phyloP scores from a whole-genome alignment of 1,140 invertebrate genomes.

The Brachionus koreanus region DNA sequence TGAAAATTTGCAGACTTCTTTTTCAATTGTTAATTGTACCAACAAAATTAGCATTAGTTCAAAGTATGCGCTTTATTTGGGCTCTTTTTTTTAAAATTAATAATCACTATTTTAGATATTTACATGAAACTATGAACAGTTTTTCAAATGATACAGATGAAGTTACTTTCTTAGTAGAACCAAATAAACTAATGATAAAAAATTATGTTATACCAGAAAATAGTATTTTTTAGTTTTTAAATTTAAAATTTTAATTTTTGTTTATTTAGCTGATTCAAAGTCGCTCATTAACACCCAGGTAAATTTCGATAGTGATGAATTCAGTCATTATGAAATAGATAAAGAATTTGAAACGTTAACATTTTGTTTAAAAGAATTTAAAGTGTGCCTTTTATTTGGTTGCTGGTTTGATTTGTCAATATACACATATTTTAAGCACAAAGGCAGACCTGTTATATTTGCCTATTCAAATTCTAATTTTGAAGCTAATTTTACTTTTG shows the following conservation, averaged over 20 bases:
- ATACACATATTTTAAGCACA: constrained; percentile 35
- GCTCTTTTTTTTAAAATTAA: neutral
- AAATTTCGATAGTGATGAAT: constrained; percentile 34
- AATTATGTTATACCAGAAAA: constrained; percentile 42
- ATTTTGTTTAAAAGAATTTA: constrained; percentile 36
- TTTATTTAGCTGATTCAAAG: neutral
- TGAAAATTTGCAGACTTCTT: constrained; percentile 40
- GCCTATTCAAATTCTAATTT: neutral
- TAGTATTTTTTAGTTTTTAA: neutral
- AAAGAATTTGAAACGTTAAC: constrained; percentile 28
- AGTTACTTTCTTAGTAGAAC: constrained; percentile 19
- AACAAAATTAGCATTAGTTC: constrained; percentile 32
- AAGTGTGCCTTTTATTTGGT: constrained; percentile 16
- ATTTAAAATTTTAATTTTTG: neutral
- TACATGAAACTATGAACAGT: constrained; percentile 43
- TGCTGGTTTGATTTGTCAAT: constrained; percentile 34
- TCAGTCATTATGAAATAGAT: constrained; percentile 34
- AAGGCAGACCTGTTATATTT: constrained; percentile 36
- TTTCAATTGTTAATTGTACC: constrained; percentile 17
- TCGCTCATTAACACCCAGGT: constrained; percentile 42
- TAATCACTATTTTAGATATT: neutral
- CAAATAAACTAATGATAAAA: constrained; percentile 28
- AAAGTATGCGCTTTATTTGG: neutral
- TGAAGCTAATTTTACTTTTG: constrained; percentile 36
- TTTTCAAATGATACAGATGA: constrained; percentile 44